Percentiles rank a stretch among this genome's conserved stretches.
Evolutionary conservation across 2,888 invertebrate species (phyloP).

Genomic region (Antheraea yamamai): DNA sequence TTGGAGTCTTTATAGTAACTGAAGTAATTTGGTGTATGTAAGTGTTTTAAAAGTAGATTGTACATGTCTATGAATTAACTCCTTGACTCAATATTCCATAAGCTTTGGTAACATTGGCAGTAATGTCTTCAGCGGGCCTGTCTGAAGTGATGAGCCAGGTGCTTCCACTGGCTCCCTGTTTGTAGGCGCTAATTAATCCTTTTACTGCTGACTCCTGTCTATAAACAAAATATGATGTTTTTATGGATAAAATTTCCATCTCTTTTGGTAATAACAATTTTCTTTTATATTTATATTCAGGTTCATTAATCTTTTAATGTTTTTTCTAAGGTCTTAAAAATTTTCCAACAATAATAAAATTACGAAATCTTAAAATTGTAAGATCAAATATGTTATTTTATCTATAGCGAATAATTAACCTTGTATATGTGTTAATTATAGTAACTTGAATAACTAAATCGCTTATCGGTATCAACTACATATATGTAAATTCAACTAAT

Average conservation of each 20-base stretch:
- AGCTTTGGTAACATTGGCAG: conserved; percentile 52
- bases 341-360: neutral
- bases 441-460: no score
- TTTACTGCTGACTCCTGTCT: conserved; percentile 58
- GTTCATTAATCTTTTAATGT: neutral
- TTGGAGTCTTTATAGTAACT: no score
- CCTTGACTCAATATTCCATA: conserved; percentile 55
- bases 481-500: no score
- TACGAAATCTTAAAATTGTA: neutral
- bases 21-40: neutral
- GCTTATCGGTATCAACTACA: no score
- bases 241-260: neutral
- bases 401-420: no score
- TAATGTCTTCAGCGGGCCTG: conserved; percentile 60
- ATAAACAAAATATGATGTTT: conserved; percentile 27
- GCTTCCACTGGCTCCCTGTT: conserved; percentile 54
- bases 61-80: conserved; percentile 30
- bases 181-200: conserved; percentile 56
- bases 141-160: conserved; percentile 63
- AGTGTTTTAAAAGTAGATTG: neutral
- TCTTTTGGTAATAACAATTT: neutral
- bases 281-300: neutral
- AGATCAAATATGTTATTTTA: no score
- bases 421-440: no score
- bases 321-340: neutral